Base-by-base conservation (phyloP, 2,888 invertebrate genomes). In the Leptura quadrifasciata region DNA sequence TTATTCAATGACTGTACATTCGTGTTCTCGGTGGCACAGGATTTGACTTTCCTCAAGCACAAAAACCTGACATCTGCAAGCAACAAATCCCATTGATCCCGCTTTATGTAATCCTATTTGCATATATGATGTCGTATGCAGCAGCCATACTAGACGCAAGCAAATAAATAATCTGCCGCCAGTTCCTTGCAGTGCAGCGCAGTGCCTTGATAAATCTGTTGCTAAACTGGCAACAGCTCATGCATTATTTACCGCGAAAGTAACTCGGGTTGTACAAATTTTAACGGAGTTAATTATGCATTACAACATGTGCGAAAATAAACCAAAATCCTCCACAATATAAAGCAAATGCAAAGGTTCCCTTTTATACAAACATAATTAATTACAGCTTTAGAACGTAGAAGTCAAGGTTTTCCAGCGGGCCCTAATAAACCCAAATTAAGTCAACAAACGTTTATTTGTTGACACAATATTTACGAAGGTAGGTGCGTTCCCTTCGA, bases 71-170 rank as follows among this genome's bases (percentile, higher is more conserved):
- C 63, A 63, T 63, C 63, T 63, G 63, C 63, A 35, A 35, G 18
- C 8, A 61, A 71, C 35, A 71, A 61, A 71, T 61, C 57, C 61
- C 27, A n/a, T 24, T 60, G 47, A 60, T 60, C 60, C 70, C 21
- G 61, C 52, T 71, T 61, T 52, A 35, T 27, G 47, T 47, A 61
- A 61, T 61, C 70, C 61, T 71, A 71, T 71, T 60, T 60, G 52
- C 35, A 60, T 20, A 52, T 60, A 52, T 61, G 61, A 47, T 24
- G 61, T 60, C 27, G 65, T 61, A 55, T 57, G 68, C 55, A 69
- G 17, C 68, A 65, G 39, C 60, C 61, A 60, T 61, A 27, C 60
- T 52, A 58, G n/a, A 61, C 60, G 52, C 20, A 52, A 20, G 24
- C 24, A 52, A 71, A 71, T 71, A 71, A 61, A 61, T 58, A 68